Evolutionary conservation across 2,888 invertebrate species (phyloP), one percentile per base, ranked within the genome.

Genomic region (Anthophora plumipes): DNA sequence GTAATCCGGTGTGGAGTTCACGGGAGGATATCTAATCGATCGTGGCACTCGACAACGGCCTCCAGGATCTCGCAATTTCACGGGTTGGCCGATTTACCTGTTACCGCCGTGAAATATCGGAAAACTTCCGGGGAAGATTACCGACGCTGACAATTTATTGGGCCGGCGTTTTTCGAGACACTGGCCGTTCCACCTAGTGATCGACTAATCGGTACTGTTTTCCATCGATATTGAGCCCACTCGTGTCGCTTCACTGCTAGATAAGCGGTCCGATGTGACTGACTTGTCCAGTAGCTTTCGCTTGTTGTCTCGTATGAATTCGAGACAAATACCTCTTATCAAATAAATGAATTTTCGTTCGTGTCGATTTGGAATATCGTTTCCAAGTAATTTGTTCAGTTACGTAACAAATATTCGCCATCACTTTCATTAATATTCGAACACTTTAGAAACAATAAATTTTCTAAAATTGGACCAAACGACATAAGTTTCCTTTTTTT

Each of bases 41-140:
- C 85, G 85, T 66, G 72, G 57, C 77, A 63, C 73, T 76, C 80
- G 66, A 64, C 79, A 74, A 67, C 55, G 59, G 69, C 76, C 69
- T 12, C 55, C 31, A n/a, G 66, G 74, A 83, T 84, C 81, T 75
- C 70, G 67, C 86, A 81, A 85, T 85, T 85, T 70, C 76, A 82
- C 77, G 74, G 70, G 57, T 55, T 37, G 64, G 48, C 67, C 79
- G 77, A 86, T 86, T 86, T 82, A 77, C 86, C 82, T 81, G 79
- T 86, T 85, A 84, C 80, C 67, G 59, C 63, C 52, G 71, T 80
- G 79, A 85, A 86, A 86, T 85, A 85, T 85, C 79, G 86, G 75
- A 46, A 82, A 86, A 86, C 82, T 84, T 75, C 75, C 75, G 39
- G 57, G 25, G 54, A 70, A 84, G 84, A 85, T 85, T 85, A 85